These are phyloP conservation scores for Drosophila willistoni DNA, from an alignment of 1,140 invertebrate genomes.

Conservation along the genomic window DNA sequence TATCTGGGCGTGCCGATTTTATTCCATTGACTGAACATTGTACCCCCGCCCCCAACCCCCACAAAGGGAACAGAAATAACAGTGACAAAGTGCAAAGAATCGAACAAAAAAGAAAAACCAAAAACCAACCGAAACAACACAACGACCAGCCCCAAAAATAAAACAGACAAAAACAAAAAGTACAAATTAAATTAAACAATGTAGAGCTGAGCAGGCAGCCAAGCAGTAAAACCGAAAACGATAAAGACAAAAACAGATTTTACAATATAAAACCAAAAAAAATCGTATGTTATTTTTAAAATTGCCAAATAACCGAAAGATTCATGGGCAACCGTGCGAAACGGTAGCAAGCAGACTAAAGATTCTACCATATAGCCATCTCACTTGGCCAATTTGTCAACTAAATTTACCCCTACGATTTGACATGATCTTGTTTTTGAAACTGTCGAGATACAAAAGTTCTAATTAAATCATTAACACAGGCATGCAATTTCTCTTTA, in stretches of 20 bases:
- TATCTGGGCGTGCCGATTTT: slow-evolving; percentile 8
- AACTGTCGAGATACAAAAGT: background rate
- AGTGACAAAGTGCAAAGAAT: slow-evolving; percentile 32
- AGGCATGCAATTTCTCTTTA: background rate
- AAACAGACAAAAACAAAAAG: slow-evolving; percentile 34
- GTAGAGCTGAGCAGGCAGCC: slow-evolving; percentile 18
- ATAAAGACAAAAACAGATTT: slow-evolving; percentile 25
- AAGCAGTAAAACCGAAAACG: slow-evolving; percentile 2
- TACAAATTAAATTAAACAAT: slow-evolving; percentile 60
- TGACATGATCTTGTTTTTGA: slow-evolving; percentile 13
- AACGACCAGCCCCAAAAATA: slow-evolving; percentile 34
- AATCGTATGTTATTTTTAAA: slow-evolving; percentile 19
- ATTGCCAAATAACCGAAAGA: slow-evolving; percentile 20
- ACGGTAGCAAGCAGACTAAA: slow-evolving; percentile 14
- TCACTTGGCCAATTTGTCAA: background rate
- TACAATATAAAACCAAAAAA: slow-evolving; percentile 3
- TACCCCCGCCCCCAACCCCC: background rate
- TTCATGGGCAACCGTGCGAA: slow-evolving; percentile 38
- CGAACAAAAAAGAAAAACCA: background rate
- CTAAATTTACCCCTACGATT: background rate
- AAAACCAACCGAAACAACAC: background rate
- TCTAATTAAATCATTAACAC: slow-evolving; percentile 4
- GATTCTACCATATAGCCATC: background rate
- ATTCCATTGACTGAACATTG: background rate
- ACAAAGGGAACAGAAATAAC: slow-evolving; percentile 16